These are phyloP conservation scores for Danionella dracula DNA, from an alignment of 2,797 vertebrate genomes.

Conservation along the genomic window DNA sequence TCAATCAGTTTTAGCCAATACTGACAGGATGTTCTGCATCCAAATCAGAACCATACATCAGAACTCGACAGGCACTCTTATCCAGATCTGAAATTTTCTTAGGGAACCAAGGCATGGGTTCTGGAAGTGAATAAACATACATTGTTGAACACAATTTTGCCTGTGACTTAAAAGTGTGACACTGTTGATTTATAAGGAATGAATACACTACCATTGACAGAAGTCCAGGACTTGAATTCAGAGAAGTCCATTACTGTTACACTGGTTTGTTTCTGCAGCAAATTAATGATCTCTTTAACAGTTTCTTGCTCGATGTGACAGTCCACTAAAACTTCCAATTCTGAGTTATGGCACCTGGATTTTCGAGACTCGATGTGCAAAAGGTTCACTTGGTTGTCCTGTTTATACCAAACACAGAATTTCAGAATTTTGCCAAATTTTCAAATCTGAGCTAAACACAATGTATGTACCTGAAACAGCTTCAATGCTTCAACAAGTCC, in stretches of 20 bases:
- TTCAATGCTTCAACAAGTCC: constrained; percentile 92
- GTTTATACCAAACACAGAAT: constrained; percentile 6
- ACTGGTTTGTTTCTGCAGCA: constrained; percentile 83
- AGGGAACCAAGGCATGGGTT: constrained; percentile 89
- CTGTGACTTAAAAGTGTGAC: no score
- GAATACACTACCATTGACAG: no score
- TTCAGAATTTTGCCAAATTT: neutral
- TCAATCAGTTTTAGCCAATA: no score
- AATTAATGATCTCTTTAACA: constrained; percentile 88
- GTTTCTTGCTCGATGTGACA: constrained; percentile 92
- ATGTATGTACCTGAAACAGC: constrained; percentile 83
- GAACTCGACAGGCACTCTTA: constrained; percentile 88
- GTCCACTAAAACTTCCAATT: constrained; percentile 96
- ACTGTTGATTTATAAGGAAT: no score
- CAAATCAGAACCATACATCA: constrained; percentile 95
- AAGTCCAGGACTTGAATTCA: no score
- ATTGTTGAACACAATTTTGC: no score
- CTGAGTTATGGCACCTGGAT: constrained; percentile 89
- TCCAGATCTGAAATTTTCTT: constrained; percentile 97
- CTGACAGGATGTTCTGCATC: constrained; percentile 94
- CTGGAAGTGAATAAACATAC: constrained; percentile 72
- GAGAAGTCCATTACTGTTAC: constrained; percentile 78
- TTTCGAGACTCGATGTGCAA: constrained; percentile 95
- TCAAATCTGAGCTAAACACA: no score
- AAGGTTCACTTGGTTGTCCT: constrained; percentile 96